Conservation (phyloP, 2,113 vertebrate genomes). For the Podocnemis expansa region DNA sequence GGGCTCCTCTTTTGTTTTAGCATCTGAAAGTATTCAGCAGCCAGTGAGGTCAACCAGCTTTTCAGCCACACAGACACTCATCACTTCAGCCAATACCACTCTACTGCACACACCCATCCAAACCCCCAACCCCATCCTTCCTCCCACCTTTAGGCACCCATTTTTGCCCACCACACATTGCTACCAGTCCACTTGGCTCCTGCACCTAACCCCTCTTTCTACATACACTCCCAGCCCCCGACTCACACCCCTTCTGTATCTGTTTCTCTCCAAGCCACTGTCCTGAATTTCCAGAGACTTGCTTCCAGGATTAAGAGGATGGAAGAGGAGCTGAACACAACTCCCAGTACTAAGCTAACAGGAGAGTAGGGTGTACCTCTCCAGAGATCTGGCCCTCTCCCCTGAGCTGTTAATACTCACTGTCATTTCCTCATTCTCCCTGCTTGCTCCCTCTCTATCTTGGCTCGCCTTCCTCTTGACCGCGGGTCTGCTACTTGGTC, state of each 20-base stretch:
- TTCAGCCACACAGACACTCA: not conserved
- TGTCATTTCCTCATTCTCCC: not conserved
- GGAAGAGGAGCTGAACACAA: not conserved
- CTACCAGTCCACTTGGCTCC: not conserved
- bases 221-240: not conserved
- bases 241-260: not conserved
- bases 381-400: not conserved
- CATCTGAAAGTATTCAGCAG: too few relatives aligned
- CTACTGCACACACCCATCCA: not conserved
- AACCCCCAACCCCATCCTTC: not conserved
- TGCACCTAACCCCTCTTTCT: not conserved
- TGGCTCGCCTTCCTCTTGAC: not conserved
- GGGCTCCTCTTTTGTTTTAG: too few relatives aligned
- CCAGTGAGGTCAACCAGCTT: not conserved
- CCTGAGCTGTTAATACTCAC: not conserved
- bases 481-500: not conserved
- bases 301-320: not conserved
- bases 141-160: not conserved
- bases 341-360: not conserved
- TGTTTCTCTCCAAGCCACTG: not conserved
- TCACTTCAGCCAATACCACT: not conserved
- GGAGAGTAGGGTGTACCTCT: conserved; percentile 12
- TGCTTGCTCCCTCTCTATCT: not conserved
- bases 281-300: not conserved
- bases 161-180: not conserved